Conservation (phyloP, 2,113 vertebrate genomes). For the Pseudorectes ferrugineus region DNA sequence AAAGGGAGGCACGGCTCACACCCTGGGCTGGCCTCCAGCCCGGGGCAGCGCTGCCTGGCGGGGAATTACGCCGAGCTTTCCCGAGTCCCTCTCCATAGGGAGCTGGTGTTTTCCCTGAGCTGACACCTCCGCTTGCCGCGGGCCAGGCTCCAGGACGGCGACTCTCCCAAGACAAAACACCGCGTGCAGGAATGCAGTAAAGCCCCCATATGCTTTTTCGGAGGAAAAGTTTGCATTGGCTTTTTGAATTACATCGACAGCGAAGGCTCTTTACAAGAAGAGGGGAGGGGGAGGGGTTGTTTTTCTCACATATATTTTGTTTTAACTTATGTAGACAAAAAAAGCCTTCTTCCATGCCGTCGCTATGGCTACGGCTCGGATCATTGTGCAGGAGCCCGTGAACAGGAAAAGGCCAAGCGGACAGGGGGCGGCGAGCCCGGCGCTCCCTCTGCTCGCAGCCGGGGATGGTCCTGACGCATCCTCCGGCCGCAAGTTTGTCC, state of each 20-base stretch:
- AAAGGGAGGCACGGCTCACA: neutral
- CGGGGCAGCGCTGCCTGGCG: neutral
- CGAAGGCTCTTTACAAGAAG: neutral
- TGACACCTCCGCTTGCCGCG: neutral
- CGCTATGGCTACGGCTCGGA: neutral
- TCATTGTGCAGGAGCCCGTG: neutral
- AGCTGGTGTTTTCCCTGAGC: neutral
- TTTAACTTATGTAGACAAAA: conserved; percentile 1
- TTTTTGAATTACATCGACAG: neutral
- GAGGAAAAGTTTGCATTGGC: neutral
- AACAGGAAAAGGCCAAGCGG: neutral
- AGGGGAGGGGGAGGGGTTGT: neutral
- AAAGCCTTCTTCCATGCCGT: neutral
- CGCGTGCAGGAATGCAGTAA: rapidly evolving
- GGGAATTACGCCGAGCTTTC: neutral
- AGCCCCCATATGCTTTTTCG: rapidly evolving
- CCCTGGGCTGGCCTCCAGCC: neutral
- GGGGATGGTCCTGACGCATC: rapidly evolving
- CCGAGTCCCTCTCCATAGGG: rapidly evolving
- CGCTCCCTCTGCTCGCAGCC: neutral
- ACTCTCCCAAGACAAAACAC: neutral
- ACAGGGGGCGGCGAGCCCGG: neutral
- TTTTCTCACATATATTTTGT: neutral
- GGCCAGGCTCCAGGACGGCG: neutral
- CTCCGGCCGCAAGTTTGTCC: neutral